Conservation (phyloP, 2,797 vertebrate species). For the Gadopsis marmoratus region DNA sequence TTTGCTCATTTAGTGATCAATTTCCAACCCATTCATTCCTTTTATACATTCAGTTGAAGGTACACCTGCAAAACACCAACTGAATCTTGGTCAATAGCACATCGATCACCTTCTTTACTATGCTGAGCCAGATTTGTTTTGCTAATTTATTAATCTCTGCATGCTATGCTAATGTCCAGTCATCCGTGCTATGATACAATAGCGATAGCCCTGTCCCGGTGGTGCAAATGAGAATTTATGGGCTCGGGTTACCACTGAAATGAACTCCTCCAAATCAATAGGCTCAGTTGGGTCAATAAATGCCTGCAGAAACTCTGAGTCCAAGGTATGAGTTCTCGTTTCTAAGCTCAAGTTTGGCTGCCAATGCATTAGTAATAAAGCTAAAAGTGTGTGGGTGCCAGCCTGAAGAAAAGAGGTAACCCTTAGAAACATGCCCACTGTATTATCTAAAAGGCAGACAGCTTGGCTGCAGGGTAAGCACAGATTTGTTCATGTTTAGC, state of each 20-base stretch:
- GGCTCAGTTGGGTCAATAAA: conserved; percentile 61
- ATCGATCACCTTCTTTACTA: conserved; percentile 68
- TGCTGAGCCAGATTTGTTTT: conserved; percentile 71
- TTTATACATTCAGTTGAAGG: conserved; percentile 34
- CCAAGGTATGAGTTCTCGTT: conserved; percentile 44
- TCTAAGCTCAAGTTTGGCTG: conserved; percentile 46
- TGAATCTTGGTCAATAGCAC: conserved; percentile 52
- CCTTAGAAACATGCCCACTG: conserved; percentile 38
- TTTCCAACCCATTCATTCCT: conserved; percentile 50
- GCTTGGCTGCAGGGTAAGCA: conserved; percentile 38
- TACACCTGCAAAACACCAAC: conserved; percentile 60
- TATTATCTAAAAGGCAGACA: conserved; percentile 33
- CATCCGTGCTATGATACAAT: conserved; percentile 68
- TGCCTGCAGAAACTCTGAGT: conserved; percentile 56
- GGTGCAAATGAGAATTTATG: conserved; percentile 81
- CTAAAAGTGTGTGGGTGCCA: conserved; percentile 58
- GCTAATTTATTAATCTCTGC: conserved; percentile 80
- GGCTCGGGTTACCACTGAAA: conserved; percentile 73
- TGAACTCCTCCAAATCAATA: conserved; percentile 78
- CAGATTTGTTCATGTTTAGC: conserved; percentile 44
- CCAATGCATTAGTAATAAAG: conserved; percentile 68
- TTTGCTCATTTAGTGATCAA: conserved; percentile 64
- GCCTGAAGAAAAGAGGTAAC: conserved; percentile 43
- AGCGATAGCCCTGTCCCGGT: conserved; percentile 62
- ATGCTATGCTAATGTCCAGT: conserved; percentile 71